Evolutionary conservation across 1,140 invertebrate genomes (phyloP), one percentile per base, ranked within the genome.

Genomic region (Hyphantria cunea): DNA sequence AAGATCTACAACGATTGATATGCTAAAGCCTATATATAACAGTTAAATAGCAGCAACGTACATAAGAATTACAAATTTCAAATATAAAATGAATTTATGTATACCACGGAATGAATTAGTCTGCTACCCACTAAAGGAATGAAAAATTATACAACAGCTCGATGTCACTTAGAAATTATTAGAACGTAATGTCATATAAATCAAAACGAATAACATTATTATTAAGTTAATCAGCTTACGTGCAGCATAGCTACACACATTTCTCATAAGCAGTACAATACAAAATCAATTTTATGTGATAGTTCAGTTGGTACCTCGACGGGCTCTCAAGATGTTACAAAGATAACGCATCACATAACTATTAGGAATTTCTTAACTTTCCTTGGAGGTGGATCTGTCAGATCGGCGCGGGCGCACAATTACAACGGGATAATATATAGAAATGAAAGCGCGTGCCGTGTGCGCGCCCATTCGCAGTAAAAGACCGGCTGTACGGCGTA

Each of bases 401-500:
- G 47, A 33, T 39, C 39, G 55, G 55, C 31, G 45, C 45, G 48
- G 55, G 55, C 31, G 45, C 45, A 58, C 42, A 59, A 47, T 65
- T 59, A 65, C 48, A 58, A 47, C 14, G 44, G 53, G 15, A 34
- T 65, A 65, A 65, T 65, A 65, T 65, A 65, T 65, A 52, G 49
- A 65, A 58, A 58, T 65, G 64, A 66, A 66, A 66, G 52, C 64
- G 45, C 48, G 56, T 60, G 39, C 55, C 52, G 44, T 33, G 48
- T 51, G 31, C 50, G 49, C 34, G 55, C 17, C 34, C 51, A 66
- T 41, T 59, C 50, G 53, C 55, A 52, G 44, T 64, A 53, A 48
- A 25, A 51, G 66, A 47, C 48, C 42, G 54, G 51, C 59, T 63
- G 66, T 73, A 70, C 65, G 77, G 82, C 65, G 66, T 74, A 70